These are phyloP conservation scores for Ganaspis sp. DNA, from an alignment of 1,140 invertebrate species.

Conservation along the genomic window DNA sequence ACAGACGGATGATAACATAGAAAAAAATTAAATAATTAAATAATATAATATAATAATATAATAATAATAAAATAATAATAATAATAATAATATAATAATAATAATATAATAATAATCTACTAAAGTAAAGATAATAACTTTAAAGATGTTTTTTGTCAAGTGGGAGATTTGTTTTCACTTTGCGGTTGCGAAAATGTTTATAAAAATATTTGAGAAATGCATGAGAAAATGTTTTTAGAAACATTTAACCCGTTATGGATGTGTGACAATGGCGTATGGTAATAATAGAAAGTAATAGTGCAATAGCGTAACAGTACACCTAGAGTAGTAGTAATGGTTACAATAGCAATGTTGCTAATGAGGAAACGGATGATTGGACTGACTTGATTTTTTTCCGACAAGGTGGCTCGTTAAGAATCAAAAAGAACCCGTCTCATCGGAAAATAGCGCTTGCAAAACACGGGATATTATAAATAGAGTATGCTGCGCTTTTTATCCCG, in stretches of 20 bases:
- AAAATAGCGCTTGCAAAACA: conserved; percentile 13
- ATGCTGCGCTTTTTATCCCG: conserved; percentile 29
- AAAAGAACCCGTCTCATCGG: background rate
- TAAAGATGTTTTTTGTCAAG: conserved; percentile 40
- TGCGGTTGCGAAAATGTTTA: background rate
- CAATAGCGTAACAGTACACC: conserved; percentile 5
- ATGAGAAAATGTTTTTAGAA: conserved; percentile 8
- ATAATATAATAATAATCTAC: conserved; percentile 31
- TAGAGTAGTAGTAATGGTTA: background rate
- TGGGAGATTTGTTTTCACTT: conserved; percentile 14
- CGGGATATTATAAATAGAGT: conserved; percentile 24
- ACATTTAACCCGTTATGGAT: conserved; percentile 11
- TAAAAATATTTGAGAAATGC: background rate
- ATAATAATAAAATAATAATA: conserved; percentile 20
- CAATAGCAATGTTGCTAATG: background rate
- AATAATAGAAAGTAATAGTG: conserved; percentile 14
- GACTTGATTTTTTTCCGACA: conserved; percentile 7
- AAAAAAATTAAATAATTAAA: conserved; percentile 26
- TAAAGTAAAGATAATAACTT: conserved; percentile 34
- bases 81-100: conserved; percentile 33
- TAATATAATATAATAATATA: conserved; percentile 17
- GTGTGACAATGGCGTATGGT: conserved; percentile 19
- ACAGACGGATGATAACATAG: conserved; percentile 14
- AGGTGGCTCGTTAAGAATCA: conserved; percentile 1
- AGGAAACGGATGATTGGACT: conserved; percentile 14